Percentiles rank a stretch among this genome's conserved stretches.
phyloP scores from a whole-genome alignment of 2,113 vertebrate genomes.

The Piprites chloris region DNA sequence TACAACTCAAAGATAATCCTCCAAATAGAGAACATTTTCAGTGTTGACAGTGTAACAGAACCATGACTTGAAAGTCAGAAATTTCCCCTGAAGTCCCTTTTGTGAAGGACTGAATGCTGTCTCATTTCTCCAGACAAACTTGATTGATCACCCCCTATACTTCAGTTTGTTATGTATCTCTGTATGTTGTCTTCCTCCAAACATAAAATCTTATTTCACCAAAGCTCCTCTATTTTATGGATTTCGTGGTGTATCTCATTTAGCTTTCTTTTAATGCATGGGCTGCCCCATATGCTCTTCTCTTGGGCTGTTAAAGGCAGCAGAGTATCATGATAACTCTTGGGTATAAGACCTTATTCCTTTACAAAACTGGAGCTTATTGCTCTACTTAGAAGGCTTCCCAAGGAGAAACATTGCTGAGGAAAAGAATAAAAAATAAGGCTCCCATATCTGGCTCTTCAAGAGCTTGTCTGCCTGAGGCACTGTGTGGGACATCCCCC shows the following conservation, averaged over 20 bases:
- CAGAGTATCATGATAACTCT: background rate
- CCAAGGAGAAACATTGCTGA: background rate
- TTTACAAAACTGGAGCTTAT: background rate
- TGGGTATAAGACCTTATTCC: background rate
- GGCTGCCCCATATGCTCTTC: background rate
- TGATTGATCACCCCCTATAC: background rate
- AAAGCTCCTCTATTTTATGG: background rate
- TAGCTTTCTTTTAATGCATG: background rate
- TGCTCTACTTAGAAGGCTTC: background rate
- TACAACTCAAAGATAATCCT: background rate
- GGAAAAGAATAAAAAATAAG: background rate
- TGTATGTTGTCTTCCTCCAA: background rate
- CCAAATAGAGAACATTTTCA: background rate
- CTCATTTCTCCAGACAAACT: background rate
- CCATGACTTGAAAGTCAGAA: background rate
- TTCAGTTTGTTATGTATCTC: background rate
- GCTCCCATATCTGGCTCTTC: background rate
- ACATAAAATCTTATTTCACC: background rate
- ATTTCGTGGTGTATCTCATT: background rate
- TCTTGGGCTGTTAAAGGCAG: background rate
- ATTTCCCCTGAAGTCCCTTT: background rate
- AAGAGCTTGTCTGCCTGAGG: background rate
- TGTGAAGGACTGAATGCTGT: background rate
- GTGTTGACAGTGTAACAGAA: background rate
- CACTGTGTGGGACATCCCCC: accelerated